Base-by-base conservation (phyloP, 2,797 vertebrate species). In the Limosa lapponica region DNA sequence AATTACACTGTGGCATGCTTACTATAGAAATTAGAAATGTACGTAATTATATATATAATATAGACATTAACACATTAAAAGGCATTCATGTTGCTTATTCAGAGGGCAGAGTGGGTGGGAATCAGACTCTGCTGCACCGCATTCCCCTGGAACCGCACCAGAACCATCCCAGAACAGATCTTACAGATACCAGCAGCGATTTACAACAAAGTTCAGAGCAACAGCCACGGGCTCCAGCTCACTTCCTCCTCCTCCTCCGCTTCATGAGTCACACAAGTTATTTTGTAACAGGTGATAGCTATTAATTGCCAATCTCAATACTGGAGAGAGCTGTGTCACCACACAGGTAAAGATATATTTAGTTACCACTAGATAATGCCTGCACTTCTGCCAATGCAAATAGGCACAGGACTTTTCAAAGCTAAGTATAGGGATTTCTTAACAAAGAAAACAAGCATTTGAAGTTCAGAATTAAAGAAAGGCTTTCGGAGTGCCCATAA, bases 311-410 rank as follows among this genome's bases (percentile, higher is more conserved):
- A 89, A 58, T 41, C 93, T 57, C 89, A 70, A 16, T 4, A 49
- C 37, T 12, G 28, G 64, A 65, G 93, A 91, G 89, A 94, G 84
- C 77, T 93, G 65, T 73, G 65, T 90, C 90, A 94, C 78, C 46
- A 62, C 57, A 77, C 43, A 97, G 95, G 89, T 93, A 79, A 86
- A 62, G 85, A 65, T 83, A 90, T 34, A 95, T 92, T 94, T 83
- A 96, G 95, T 43, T 91, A 77, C 66, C 93, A 48, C 22, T 15
- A 46, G 74, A 66, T 81, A 89, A 80, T 36, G n/a, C 58, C 64
- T 64, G 22, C 73, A 52, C 36, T 94, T 55, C 48, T 65, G 71
- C 84, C 93, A 94, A 32, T 43, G 48, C 82, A 87, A 90, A 94
- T 6, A 95, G 66, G 64, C 78, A 91, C 58, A 10, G 58, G 77